Conservation (phyloP, 2,113 vertebrate species). For the Dicrurus megarhynchus region DNA sequence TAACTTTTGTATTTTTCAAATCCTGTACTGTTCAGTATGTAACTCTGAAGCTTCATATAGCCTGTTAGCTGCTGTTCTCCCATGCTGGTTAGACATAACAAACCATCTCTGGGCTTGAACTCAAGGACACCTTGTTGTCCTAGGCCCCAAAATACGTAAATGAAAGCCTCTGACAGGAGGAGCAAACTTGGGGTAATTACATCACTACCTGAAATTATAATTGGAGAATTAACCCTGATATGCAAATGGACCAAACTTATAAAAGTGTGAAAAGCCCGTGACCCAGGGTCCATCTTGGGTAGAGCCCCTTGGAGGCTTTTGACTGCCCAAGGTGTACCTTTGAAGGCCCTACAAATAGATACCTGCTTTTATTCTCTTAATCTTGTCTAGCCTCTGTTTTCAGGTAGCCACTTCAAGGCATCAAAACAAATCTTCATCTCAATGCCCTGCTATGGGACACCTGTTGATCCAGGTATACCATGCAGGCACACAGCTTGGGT, state of each 20-base stretch:
- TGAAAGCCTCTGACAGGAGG: not conserved
- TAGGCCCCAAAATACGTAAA: not conserved
- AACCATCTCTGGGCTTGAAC: not conserved
- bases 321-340: not conserved
- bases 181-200: not conserved
- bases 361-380: not conserved
- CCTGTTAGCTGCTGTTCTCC: not conserved
- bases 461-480: not conserved
- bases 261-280: not conserved
- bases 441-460: not conserved
- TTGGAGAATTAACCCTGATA: not conserved
- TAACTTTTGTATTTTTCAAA: not conserved
- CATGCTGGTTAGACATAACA: not conserved
- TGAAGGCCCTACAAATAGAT: not conserved
- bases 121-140: not conserved
- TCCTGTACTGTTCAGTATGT: not conserved
- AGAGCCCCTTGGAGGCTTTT: not conserved
- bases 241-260: not conserved
- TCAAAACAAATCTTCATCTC: not conserved
- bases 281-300: not conserved
- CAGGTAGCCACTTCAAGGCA: not conserved
- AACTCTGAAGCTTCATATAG: not conserved
- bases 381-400: not conserved
- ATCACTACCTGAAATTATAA: not conserved
- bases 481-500: not conserved